These are phyloP conservation scores for Metallyticus violacea DNA, from an alignment of 2,888 invertebrate genomes.

Conservation along the genomic window DNA sequence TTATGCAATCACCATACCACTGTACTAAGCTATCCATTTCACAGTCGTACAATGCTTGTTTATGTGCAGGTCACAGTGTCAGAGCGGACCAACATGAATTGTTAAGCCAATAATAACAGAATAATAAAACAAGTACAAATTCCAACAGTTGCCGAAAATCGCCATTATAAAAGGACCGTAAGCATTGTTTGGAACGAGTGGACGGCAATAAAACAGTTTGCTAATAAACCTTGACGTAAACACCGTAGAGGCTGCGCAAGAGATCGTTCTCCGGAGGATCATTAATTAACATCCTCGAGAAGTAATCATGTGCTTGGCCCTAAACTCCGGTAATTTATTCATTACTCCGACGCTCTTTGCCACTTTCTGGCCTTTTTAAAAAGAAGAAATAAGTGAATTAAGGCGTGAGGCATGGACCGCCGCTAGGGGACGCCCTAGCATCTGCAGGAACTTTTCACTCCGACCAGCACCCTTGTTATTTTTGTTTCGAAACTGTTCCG, in stretches of 20 bases:
- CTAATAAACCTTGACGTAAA: neutral
- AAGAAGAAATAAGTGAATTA: neutral
- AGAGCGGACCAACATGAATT: neutral
- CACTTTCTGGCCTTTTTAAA: neutral
- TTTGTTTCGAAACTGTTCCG: neutral
- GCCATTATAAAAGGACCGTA: neutral
- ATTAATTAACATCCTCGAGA: neutral
- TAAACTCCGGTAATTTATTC: neutral
- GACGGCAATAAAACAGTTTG: neutral
- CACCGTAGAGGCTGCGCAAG: neutral
- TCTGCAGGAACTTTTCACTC: neutral
- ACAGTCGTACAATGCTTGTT: neutral
- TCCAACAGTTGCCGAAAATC: neutral
- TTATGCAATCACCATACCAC: neutral
- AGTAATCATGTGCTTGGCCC: neutral
- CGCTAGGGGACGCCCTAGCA: neutral
- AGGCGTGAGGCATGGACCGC: neutral
- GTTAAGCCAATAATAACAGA: neutral
- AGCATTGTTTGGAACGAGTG: neutral
- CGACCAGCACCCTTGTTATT: neutral
- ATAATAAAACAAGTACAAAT: too few species aligned
- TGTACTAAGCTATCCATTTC: neutral
- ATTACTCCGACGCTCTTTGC: neutral
- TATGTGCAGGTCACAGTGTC: neutral
- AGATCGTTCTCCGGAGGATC: neutral